These are phyloP conservation scores for Labeo rohita DNA, from an alignment of 2,113 vertebrate genomes.

Conservation along the genomic window DNA sequence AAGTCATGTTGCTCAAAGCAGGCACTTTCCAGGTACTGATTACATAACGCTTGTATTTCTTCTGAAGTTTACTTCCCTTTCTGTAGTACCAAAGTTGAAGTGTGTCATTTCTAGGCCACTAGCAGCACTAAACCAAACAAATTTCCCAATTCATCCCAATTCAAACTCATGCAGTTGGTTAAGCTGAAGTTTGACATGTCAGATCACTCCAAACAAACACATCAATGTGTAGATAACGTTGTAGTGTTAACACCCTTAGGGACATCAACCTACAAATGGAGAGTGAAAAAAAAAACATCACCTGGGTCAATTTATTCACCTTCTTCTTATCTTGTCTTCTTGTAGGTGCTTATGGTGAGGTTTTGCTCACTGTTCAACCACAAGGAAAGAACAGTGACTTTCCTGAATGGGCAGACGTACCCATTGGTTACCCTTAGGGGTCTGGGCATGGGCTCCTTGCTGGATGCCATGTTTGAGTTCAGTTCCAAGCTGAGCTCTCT, in stretches of 20 bases:
- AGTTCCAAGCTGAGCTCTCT: conserved; percentile 77
- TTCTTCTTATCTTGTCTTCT: background rate
- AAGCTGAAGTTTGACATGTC: background rate
- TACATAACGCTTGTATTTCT: background rate
- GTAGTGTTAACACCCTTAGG: background rate
- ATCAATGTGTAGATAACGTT: background rate
- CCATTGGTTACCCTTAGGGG: conserved; percentile 68
- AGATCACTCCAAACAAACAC: background rate
- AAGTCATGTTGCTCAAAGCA: conserved; percentile 82
- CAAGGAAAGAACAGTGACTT: conserved; percentile 73
- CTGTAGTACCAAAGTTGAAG: background rate
- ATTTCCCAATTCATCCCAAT: background rate
- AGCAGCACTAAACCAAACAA: background rate
- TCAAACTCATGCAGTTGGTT: background rate
- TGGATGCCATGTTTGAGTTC: conserved; percentile 82
- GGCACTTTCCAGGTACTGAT: conserved; percentile 81
- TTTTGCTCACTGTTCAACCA: conserved; percentile 81
- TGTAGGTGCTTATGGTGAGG: conserved; percentile 81
- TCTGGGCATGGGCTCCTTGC: conserved; percentile 77
- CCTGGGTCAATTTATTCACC: background rate
- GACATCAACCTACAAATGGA: background rate
- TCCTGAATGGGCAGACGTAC: conserved; percentile 79
- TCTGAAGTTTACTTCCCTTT: background rate
- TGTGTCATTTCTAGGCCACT: background rate
- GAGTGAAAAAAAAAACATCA: too few species aligned